Percentiles rank a stretch among this genome's conserved stretches.
phyloP scores from a whole-genome alignment of 1,140 invertebrate species.

The Epicauta chinensis region DNA sequence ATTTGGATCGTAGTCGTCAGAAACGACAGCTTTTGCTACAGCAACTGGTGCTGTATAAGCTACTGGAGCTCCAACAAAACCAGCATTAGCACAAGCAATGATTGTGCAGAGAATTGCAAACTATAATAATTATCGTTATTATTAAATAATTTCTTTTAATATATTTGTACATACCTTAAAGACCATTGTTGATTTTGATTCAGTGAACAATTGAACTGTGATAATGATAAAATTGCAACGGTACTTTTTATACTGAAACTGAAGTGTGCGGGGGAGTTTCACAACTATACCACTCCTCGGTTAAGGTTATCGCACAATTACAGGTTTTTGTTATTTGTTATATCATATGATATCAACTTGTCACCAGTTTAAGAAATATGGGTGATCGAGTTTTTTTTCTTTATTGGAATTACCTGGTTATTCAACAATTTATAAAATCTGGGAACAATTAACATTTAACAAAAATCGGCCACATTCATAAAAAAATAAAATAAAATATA shows the following conservation, averaged over 20 bases:
- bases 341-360: not conserved
- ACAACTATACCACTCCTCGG: constrained; percentile 10
- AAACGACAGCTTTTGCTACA: constrained; percentile 32
- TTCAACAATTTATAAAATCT: no score
- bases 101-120: constrained; percentile 12
- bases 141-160: not conserved
- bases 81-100: constrained; percentile 32
- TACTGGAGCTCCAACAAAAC: constrained; percentile 25
- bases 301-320: constrained; percentile 14
- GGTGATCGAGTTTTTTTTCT: constrained; percentile 7
- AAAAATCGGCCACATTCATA: no score
- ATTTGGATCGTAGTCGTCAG: constrained; percentile 47
- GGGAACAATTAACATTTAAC: no score
- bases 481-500: no score
- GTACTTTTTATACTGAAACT: constrained; percentile 8
- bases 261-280: constrained; percentile 12
- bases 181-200: constrained; percentile 12
- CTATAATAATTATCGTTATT: not conserved
- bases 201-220: constrained; percentile 7
- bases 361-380: constrained; percentile 4
- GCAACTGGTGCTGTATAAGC: constrained; percentile 25
- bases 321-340: constrained; percentile 4
- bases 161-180: constrained; percentile 14
- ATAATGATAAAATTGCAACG: not conserved
- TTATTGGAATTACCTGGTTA: no score